Evolutionary conservation across 2,888 invertebrate genomes (phyloP), one percentile per base, ranked within the genome.

Genomic region (Gymnocheta viridis): DNA sequence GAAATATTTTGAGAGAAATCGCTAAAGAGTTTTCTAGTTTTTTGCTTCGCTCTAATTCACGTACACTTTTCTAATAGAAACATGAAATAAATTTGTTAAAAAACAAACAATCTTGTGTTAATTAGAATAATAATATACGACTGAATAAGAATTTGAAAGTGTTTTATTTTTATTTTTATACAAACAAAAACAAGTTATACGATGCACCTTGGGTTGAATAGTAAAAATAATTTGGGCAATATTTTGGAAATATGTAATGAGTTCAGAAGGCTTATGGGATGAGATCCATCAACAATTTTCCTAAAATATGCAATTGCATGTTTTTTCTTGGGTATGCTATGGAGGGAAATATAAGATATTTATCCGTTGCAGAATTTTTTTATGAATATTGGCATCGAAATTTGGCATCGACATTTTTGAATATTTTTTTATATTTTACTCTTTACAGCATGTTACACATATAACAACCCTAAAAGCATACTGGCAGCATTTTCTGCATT

Each of bases 41-140:
- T 14, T 72, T 51, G 19, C 35, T 64, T 1, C 58, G 72, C 72
- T 79, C 79, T 70, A 79, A 24, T 79, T 79, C 79, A 72, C 64
- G 72, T 66, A 79, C 22, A 27, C 24, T 58, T 41, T 44, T 69
- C n/a, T 69, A 35, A 44, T 10, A 58, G 19, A 32, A 17, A 35
- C 51, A 51, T 32, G 67, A 49, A 51, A 10, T 24, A 7, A 6
- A 22, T 38, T 54, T 35, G 51, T 49, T 14, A 4, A 1, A 19
- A 7, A 32, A 47, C 32, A 19, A 24, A 19, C 5, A 17, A 7
- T 54, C 7, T 38, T 69, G 4, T 27, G n/a, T 17, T 38, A 69
- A 54, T 54, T 54, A 69, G 38, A 69, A 69, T 69, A 51, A 51
- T 17, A 54, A 32, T 9, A 47, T 12, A 3, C n/a, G 27, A 29